Evolutionary conservation across 1,140 invertebrate species (phyloP).

Genomic region (Drosophila sechellia): DNA sequence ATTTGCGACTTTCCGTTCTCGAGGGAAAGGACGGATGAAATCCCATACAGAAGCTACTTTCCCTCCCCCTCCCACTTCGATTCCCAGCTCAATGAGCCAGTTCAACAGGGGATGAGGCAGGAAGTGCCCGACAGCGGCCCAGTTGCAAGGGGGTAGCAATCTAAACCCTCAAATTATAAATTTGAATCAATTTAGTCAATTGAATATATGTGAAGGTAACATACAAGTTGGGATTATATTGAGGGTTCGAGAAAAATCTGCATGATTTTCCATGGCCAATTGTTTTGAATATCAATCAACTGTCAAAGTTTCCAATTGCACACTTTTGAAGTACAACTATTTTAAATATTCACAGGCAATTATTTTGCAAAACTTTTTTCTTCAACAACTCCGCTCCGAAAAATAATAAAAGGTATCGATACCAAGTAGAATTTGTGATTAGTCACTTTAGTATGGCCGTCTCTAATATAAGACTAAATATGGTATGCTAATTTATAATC

Average conservation of each 20-base stretch:
- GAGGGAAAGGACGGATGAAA: neutral
- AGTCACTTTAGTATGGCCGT: constrained; percentile 4
- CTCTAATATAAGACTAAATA: neutral
- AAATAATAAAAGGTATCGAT: neutral
- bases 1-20: constrained; percentile 23
- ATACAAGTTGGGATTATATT: neutral
- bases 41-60: constrained; percentile 18
- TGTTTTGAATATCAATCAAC: no score
- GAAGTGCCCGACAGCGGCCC: constrained; percentile 6
- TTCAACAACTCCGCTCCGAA: neutral
- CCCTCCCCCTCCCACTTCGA: neutral
- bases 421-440: neutral
- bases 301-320: no score
- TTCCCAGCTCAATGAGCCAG: constrained; percentile 27
- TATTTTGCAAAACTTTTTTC: neutral
- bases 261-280: no score
- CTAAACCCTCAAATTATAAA: no score
- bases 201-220: neutral
- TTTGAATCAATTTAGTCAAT: neutral
- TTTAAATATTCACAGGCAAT: neutral
- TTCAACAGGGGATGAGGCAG: neutral
- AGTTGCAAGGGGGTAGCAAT: no score
- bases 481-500: neutral
- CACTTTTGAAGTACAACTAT: no score
- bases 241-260: neutral